Evolutionary conservation across 2,888 invertebrate species (phyloP).

Genomic region (Pilophorus perplexus): DNA sequence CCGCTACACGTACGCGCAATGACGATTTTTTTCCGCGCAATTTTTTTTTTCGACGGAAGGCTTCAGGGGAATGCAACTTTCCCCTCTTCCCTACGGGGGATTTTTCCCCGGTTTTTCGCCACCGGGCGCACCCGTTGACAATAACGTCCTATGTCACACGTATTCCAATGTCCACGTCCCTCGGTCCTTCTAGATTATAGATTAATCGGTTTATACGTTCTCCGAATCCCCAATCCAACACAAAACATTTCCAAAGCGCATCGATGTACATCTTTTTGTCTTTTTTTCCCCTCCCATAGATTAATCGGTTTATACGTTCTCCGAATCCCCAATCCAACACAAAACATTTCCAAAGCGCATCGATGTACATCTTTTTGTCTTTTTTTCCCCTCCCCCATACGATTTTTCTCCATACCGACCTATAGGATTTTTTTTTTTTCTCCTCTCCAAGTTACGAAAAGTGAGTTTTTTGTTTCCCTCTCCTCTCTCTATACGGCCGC

Average conservation of each 20-base stretch:
- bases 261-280: constrained; percentile 8
- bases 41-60: background rate
- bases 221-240: constrained; percentile 31
- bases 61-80: constrained; percentile 22
- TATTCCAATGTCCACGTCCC: background rate
- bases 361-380: constrained; percentile 4
- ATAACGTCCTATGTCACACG: constrained; percentile 28
- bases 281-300: constrained; percentile 10
- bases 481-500: too few species aligned
- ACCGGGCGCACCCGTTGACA: background rate
- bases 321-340: constrained; percentile 32
- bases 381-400: background rate
- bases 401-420: constrained; percentile 9
- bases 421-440: constrained; percentile 22
- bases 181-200: constrained; percentile 30
- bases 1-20: background rate
- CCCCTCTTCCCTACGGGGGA: background rate
- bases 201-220: constrained; percentile 35
- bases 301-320: constrained; percentile 34
- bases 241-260: constrained; percentile 35
- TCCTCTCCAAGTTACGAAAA: constrained; percentile 19
- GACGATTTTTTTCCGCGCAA: background rate
- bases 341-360: constrained; percentile 35
- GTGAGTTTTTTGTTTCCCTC: constrained; percentile 4
- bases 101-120: background rate